phyloP scores from a whole-genome alignment of 2,113 vertebrate species.

The Cephalopterus ornatus region DNA sequence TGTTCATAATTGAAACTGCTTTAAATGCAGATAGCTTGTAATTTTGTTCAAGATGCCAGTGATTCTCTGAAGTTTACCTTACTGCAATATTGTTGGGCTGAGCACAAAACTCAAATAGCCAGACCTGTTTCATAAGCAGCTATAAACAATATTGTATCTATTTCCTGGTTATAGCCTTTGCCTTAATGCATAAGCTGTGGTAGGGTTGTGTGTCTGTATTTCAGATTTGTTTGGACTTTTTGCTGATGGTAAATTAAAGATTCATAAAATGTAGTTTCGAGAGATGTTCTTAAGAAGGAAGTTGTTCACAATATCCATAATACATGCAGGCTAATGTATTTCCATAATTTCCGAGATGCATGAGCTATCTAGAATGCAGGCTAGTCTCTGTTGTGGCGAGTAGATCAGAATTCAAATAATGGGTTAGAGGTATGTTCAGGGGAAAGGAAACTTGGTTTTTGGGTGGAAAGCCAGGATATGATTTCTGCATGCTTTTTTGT shows the following conservation, averaged over 20 bases:
- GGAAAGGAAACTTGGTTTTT: not conserved
- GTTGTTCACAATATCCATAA: not conserved
- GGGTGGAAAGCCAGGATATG: not conserved
- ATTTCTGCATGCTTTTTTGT: not conserved
- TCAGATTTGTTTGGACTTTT: not conserved
- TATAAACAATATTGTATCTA: conserved; percentile 4
- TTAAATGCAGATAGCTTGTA: not conserved
- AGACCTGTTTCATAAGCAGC: not conserved
- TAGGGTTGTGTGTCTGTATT: not conserved
- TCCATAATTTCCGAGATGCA: not conserved
- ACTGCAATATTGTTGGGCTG: not conserved
- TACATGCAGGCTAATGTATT: not conserved
- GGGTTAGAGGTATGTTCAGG: not conserved
- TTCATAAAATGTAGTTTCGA: not conserved
- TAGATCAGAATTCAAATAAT: not conserved
- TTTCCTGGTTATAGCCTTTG: conserved; percentile 43
- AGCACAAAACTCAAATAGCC: not conserved
- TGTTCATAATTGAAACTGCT: not conserved
- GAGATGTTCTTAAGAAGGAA: not conserved
- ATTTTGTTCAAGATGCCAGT: not conserved
- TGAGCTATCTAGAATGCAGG: not conserved
- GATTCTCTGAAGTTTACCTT: not conserved
- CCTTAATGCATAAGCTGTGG: conserved; percentile 17
- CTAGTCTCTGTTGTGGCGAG: not conserved
- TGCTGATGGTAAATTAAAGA: not conserved